Evolutionary conservation across 2,888 invertebrate species (phyloP).

Genomic region (Onchidella celtica): DNA sequence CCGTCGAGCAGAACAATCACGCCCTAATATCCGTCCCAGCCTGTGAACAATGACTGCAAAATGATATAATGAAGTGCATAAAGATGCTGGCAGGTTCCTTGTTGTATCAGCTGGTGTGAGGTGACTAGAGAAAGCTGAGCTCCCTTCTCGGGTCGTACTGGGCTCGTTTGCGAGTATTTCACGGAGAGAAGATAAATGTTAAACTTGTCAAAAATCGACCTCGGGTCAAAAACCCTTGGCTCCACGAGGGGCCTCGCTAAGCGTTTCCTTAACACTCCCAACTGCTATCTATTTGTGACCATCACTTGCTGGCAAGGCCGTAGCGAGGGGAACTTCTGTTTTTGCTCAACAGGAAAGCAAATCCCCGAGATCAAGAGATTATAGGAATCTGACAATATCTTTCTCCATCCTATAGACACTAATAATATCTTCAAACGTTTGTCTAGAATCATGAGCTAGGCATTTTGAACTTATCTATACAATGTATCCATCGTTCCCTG

Average conservation of each 20-base stretch:
- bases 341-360: too few relatives aligned
- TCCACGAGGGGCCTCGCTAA: conserved; percentile 7
- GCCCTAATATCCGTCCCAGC: not conserved
- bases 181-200: conserved; percentile 32
- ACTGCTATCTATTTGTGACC: conserved; percentile 17
- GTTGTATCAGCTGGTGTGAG: conserved; percentile 25
- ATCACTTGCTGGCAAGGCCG: conserved; percentile 1
- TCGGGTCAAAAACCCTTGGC: conserved; percentile 16
- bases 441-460: too few relatives aligned
- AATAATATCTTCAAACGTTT: too few relatives aligned
- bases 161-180: conserved; percentile 3
- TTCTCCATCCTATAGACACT: too few relatives aligned
- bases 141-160: not conserved
- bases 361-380: too few relatives aligned
- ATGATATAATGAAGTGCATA: conserved; percentile 27
- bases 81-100: not conserved
- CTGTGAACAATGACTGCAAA: conserved; percentile 17
- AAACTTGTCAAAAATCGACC: conserved; percentile 39
- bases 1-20: not conserved
- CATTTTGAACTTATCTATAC: too few relatives aligned
- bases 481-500: too few relatives aligned
- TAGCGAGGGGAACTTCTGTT: not conserved
- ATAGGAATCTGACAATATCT: too few relatives aligned
- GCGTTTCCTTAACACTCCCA: conserved; percentile 23
- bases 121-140: not conserved